Base-by-base conservation (phyloP, 2,797 vertebrate genomes). In the Hoplostethus atlanticus region DNA sequence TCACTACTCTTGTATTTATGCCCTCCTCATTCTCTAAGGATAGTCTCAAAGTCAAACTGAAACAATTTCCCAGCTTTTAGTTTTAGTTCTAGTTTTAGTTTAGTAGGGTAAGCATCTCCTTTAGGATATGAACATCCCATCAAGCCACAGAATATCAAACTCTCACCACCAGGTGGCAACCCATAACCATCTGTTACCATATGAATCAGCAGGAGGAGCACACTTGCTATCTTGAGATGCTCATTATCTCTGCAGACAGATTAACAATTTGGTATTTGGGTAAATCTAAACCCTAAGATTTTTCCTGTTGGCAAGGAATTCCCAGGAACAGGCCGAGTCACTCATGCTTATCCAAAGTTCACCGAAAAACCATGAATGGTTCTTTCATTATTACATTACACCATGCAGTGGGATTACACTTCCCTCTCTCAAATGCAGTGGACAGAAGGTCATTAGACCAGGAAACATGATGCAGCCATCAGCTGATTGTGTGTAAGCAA, bases 401-500 rank as follows among this genome's bases (percentile, higher is more conserved):
- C 61, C 52, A 9, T 1, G 38, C 51, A 57, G 76, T 51, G 31
- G 60, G 34, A 56, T 70, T 57, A 31, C 44, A 17, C n/a, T 40
- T 36, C 30, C 30, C 30, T 36, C 17, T 50, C 50, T 53, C 16
- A 21, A 36, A 34, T 28, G 9, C 21, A 31, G 44, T 42, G 51
- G 50, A 56, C 25, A 59, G 56, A 81, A 81, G 77, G 75, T 71
- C 81, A 74, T 72, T 70, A 62, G 54, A 78, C 55, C 73, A 92
- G 94, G 93, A 94, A 93, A 84, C 80, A 44, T 25, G 1, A 48
- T 55, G 62, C 73, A 3, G 71, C 59, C 76, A 84, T 93, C 93
- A 94, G 84, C 89, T 94, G 89, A 92, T 79, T 87, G 85, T 88
- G 84, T 17, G 1, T 78, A 82, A 86, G 82, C 72, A 88, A 89